A percentile compares a stretch with the other conserved stretches of the same genome.
Conservation (phyloP, 2,888 invertebrate genomes). For the Anoncus sp. region DNA sequence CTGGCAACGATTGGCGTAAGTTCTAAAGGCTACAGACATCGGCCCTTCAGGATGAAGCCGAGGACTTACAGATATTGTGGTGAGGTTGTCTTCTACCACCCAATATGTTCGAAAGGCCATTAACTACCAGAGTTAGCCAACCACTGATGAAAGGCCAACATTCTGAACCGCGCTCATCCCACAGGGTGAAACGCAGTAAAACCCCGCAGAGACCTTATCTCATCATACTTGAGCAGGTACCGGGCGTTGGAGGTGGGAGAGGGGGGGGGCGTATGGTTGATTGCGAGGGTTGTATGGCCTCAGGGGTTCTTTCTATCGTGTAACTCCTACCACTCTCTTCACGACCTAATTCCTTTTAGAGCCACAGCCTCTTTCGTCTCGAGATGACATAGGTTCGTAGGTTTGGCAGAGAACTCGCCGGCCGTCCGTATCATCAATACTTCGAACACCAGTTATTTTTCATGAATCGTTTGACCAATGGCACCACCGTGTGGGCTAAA, state of each 20-base stretch:
- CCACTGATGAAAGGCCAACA: slow-evolving; percentile 35
- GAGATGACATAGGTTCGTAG: slow-evolving; percentile 54
- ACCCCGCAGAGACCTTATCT: slow-evolving; percentile 68
- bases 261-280: too few relatives aligned
- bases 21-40: slow-evolving; percentile 40
- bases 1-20: slow-evolving; percentile 40
- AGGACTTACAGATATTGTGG: slow-evolving; percentile 26
- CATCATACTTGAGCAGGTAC: slow-evolving; percentile 71
- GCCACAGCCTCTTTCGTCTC: slow-evolving; percentile 63
- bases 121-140: slow-evolving; percentile 30
- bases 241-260: slow-evolving; percentile 28
- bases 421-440: slow-evolving; percentile 47
- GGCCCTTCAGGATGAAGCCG: slow-evolving; percentile 33
- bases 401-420: slow-evolving; percentile 18
- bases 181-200: slow-evolving; percentile 41
- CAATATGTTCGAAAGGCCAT: slow-evolving; percentile 7
- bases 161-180: slow-evolving; percentile 19
- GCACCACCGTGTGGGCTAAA: slow-evolving; percentile 5
- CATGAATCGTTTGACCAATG: slow-evolving; percentile 69
- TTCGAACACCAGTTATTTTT: slow-evolving; percentile 76
- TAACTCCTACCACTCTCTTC: slow-evolving; percentile 60
- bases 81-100: neutral
- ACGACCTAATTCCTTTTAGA: slow-evolving; percentile 75
- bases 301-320: slow-evolving; percentile 29
- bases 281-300: slow-evolving; percentile 26